Evolutionary conservation across 35 echinoderm and acorn worm species (phyloP), one percentile per base, ranked within the genome.

Genomic region (Patiria miniata): DNA sequence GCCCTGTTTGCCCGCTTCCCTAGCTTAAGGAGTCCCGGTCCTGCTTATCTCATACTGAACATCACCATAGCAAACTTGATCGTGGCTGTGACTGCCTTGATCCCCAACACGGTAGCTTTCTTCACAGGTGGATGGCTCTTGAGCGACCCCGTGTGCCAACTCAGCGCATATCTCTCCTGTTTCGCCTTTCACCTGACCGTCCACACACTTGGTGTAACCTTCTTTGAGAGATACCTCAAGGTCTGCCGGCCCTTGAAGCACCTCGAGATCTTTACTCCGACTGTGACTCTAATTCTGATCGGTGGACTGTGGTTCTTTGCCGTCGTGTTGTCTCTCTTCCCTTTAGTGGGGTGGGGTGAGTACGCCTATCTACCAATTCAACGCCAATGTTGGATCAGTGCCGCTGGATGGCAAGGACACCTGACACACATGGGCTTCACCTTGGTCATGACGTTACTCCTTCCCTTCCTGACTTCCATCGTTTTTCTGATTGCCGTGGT

Each of bases 281-380:
- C 73, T 15, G 79, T 81, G 56, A 83, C 88, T 9, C 8, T 77
- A 28, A 84, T 90, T 39, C 58, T 90, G 29, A 37, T 90, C 37
- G 61, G 54, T 17, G 88, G 79, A 37, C 79, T 90, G 0, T 82
- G 79, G 79, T 90, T 90, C 52, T 90, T 90, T 80, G 88, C 83
- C 50, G 56, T 56, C 29, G 61, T 90, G 8, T 38, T 90, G 56
- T 52, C 80, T 3, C 61, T 90, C 26, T 78, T 90, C 34, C 88
- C 88, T 12, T 39, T 90, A 23, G 80, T 83, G 40, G 81, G 81
- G 21, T 90, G 88, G 88, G 88, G 88, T 18, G 88, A 39, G 40
- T 90, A 90, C 33, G 88, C 47, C 1, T 90, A 77, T 44, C 81
- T 90, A 17, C 16, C 61, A 36, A 21, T 39, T 9, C 80, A 83